Percentiles rank a stretch among this genome's conserved stretches.
phyloP scores from a whole-genome alignment of 1,140 invertebrate species.

The Anastrepha obliqua region DNA sequence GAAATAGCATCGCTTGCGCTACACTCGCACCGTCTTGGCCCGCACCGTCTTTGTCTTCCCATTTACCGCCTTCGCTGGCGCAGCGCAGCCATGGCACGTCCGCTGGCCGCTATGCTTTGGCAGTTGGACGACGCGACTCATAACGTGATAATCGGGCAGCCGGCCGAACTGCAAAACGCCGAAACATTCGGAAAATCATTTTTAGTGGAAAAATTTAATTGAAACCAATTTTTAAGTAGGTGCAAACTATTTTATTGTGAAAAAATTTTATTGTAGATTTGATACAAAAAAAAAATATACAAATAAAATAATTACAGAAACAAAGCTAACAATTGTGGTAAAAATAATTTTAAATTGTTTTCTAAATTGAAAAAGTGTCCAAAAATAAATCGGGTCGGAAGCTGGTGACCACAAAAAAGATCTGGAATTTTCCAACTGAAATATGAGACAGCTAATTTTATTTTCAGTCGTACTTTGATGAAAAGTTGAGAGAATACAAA shows the following conservation, averaged over 20 bases:
- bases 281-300: too few relatives aligned
- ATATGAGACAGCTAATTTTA: neutral
- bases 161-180: constrained; percentile 29
- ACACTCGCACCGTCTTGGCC: neutral
- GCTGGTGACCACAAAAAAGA: neutral
- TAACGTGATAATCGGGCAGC: constrained; percentile 56
- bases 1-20: neutral
- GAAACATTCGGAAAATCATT: constrained; percentile 48
- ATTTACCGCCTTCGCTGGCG: neutral
- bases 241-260: constrained; percentile 11
- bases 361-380: neutral
- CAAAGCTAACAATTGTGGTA: neutral
- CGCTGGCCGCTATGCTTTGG: constrained; percentile 11
- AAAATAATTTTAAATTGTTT: neutral
- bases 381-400: neutral
- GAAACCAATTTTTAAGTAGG: constrained; percentile 48
- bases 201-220: constrained; percentile 12
- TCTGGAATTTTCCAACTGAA: neutral
- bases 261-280: neutral
- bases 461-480: neutral
- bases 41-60: neutral
- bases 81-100: neutral
- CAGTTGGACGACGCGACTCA: constrained; percentile 58
- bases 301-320: neutral
- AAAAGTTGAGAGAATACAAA: too few relatives aligned